Conservation (phyloP, 2,888 invertebrate species). For the Hydropsyche betteni region DNA sequence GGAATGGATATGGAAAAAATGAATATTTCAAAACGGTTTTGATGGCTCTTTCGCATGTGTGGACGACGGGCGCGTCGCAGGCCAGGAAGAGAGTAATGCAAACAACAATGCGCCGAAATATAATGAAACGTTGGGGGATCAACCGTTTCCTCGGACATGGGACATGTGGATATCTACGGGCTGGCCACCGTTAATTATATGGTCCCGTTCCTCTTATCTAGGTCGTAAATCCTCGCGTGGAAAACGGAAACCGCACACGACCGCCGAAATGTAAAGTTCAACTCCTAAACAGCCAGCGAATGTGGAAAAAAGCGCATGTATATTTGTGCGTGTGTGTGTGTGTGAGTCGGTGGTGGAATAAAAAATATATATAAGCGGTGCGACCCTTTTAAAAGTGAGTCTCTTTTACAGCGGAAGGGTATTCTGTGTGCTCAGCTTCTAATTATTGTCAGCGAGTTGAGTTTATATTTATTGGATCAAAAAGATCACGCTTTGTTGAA, state of each 20-base stretch:
- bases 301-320: not conserved
- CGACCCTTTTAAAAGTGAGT: not conserved
- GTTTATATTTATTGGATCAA: too few relatives aligned
- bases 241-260: constrained; percentile 26
- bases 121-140: not conserved
- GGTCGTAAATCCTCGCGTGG: constrained; percentile 45
- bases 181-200: constrained; percentile 48
- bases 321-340: not conserved
- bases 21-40: constrained; percentile 6
- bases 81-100: constrained; percentile 1
- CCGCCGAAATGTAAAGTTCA: constrained; percentile 29
- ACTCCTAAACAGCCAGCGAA: constrained; percentile 5
- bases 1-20: not conserved
- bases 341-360: not conserved
- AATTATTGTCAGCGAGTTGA: not conserved
- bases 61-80: not conserved
- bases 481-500: too few relatives aligned
- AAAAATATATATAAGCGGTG: constrained; percentile 2
- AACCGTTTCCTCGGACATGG: not conserved
- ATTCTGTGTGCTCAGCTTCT: not conserved
- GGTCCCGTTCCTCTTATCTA: constrained; percentile 43
- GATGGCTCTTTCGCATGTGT: constrained; percentile 24
- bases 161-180: constrained; percentile 27
- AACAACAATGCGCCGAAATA: constrained; percentile 3
- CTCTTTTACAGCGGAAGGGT: not conserved